phyloP scores from a whole-genome alignment of 2,113 vertebrate genomes.

The Tiliqua scincoides region DNA sequence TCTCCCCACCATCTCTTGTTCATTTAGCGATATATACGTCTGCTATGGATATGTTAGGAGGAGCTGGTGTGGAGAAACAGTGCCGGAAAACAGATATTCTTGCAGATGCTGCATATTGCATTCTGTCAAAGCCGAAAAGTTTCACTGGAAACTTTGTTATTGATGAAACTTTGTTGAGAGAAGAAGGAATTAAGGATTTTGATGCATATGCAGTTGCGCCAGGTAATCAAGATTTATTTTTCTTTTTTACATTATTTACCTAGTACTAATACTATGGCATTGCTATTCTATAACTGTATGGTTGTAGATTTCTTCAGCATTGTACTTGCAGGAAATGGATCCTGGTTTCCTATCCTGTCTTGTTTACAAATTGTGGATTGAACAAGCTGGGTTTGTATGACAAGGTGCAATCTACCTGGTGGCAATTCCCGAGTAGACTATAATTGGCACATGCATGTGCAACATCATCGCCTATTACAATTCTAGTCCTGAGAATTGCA shows the following conservation, averaged over 20 bases:
- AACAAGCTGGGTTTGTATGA: too few species aligned
- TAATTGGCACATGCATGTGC: neutral
- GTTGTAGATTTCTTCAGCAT: too few species aligned
- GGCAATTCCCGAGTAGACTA: neutral
- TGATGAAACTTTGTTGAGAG: constrained; percentile 88
- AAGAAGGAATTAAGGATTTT: constrained; percentile 88
- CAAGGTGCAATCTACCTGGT: neutral
- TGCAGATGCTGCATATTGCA: constrained; percentile 92
- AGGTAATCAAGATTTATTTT: constrained; percentile 75
- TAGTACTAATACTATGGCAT: neutral
- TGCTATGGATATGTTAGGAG: constrained; percentile 95
- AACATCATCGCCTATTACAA: neutral
- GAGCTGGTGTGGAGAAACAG: constrained; percentile 83
- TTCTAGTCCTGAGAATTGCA: neutral
- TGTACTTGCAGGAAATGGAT: too few species aligned
- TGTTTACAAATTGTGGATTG: too few species aligned
- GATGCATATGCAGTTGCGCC: constrained; percentile 90
- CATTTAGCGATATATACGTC: constrained; percentile 91
- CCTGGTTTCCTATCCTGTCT: too few species aligned
- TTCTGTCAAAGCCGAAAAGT: constrained; percentile 84
- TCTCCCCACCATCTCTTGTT: constrained; percentile 12
- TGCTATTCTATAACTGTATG: too few species aligned
- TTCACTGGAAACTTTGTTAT: constrained; percentile 94
- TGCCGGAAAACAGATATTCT: constrained; percentile 93
- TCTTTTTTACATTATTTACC: neutral